These are phyloP conservation scores for Orchesella flavescens DNA, from an alignment of 2,888 invertebrate species.

Conservation along the genomic window DNA sequence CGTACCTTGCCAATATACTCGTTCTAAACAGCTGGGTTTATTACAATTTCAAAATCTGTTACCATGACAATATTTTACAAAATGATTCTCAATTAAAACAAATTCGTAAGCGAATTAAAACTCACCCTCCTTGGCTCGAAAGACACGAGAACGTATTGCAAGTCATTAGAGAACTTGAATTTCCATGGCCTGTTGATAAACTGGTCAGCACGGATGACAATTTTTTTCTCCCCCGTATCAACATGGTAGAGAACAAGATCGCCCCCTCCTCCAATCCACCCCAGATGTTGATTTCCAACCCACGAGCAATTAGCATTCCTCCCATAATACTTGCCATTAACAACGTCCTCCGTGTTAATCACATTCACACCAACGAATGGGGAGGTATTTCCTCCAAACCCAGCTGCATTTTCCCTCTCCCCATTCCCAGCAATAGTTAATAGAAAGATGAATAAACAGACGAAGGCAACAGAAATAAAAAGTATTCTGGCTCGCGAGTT, in stretches of 20 bases:
- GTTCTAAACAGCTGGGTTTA: conserved; percentile 82
- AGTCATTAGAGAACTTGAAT: conserved; percentile 79
- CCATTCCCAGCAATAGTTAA: no score
- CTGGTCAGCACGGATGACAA: conserved; percentile 5
- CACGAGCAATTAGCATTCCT: background rate
- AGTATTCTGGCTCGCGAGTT: no score
- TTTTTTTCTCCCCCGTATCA: background rate
- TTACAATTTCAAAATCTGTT: background rate
- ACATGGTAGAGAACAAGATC: conserved; percentile 1
- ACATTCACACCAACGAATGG: background rate
- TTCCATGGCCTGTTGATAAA: conserved; percentile 41
- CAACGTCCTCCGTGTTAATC: conserved; percentile 15
- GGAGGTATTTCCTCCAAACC: background rate
- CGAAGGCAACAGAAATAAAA: no score
- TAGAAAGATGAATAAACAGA: no score
- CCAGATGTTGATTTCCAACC: background rate
- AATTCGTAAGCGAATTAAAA: no score
- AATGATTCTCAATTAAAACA: no score
- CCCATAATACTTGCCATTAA: conserved; percentile 2
- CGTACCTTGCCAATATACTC: conserved; percentile 85
- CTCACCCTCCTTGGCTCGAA: conserved; percentile 80
- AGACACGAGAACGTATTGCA: conserved; percentile 79
- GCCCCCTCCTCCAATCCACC: background rate
- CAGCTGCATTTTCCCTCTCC: no score
- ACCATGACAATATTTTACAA: no score